Base-by-base conservation (phyloP, 2,113 vertebrate genomes). In the Prolemur simus region DNA sequence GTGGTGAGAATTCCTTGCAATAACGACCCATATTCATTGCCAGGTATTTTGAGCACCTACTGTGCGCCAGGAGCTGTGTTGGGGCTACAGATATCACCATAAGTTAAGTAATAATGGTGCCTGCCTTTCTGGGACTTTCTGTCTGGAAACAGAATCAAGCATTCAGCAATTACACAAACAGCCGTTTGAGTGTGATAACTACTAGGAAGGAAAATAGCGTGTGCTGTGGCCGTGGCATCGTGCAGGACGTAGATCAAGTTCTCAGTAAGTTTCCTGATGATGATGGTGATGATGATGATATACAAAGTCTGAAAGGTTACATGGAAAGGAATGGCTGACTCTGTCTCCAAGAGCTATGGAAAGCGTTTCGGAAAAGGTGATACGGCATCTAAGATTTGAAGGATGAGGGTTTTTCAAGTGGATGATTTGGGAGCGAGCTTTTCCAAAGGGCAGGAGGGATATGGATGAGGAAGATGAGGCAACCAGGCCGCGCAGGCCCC, bases 401-500 rank as follows among this genome's bases (percentile, higher is more conserved):
- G 45, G 60, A 25, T 56, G 45, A 5, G 14, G 17, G 13, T n/a
- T 83, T 60, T 74, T 54, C 27, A 15, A 10, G 52, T 9, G 47
- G 77, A 5, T 71, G 1, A 27, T 18, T 25, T 49, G 60, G 47
- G 42, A 11, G 68, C 13, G 23, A 56, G 7, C 29, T 2, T 39
- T 56, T 39, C 8, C 20, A 13, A 25, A n/a, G 39, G 81, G 49
- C 39, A 14, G 63, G 74, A 54, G 15, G 69, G 5, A 0, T 2
- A 4, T 45, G 37, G 42, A 25, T 8, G 7, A 1, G 54, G 63
- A 34, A 32, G 52, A 25, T 0, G 6, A 52, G 37, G 64, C 15
- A 54, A 54, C 52, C 52, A 54, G 10, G 34, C 29, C 1, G 0
- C 0, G 0, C 5, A 14, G 60, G 5, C 81, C 39, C 15, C 3